Evolutionary conservation across 1,140 invertebrate species (phyloP).

Genomic region (Drosophila willistoni): DNA sequence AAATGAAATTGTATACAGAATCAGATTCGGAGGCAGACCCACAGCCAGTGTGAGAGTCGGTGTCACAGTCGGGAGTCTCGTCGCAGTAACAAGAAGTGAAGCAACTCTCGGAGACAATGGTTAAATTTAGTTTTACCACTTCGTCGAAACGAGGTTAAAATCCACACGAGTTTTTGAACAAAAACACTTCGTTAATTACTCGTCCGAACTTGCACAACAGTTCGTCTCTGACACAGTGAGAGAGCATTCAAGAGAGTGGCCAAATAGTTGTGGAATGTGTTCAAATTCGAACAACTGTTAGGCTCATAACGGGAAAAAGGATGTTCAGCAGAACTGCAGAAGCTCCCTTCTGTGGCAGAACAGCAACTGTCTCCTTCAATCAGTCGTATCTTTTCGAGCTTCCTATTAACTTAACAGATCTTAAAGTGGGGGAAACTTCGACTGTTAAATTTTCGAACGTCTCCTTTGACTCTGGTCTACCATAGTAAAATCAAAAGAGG

Average conservation of each 20-base stretch:
- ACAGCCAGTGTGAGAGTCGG: background rate
- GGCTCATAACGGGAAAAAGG: background rate
- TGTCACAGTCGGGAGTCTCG: slow-evolving; percentile 1
- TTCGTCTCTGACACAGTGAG: background rate
- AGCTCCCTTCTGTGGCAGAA: background rate
- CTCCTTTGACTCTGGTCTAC: background rate
- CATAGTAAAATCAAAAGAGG: background rate
- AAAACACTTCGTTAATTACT: slow-evolving; percentile 48
- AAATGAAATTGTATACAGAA: slow-evolving; percentile 18
- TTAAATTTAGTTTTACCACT: slow-evolving; percentile 8
- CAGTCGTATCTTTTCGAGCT: background rate
- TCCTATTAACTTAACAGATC: background rate
- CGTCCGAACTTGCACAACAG: background rate
- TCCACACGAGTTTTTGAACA: slow-evolving; percentile 52
- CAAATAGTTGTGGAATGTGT: background rate
- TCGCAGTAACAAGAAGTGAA: slow-evolving; percentile 22
- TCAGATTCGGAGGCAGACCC: background rate
- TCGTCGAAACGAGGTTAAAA: slow-evolving; percentile 63
- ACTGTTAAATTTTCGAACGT: background rate
- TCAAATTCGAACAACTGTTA: background rate
- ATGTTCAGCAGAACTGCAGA: background rate
- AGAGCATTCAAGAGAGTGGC: background rate
- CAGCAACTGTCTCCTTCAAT: background rate
- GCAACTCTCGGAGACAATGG: slow-evolving; percentile 36
- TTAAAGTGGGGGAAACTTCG: background rate